These are phyloP conservation scores for Latrodectus hesperus DNA, from an alignment of 2,888 invertebrate species.

Conservation along the genomic window DNA sequence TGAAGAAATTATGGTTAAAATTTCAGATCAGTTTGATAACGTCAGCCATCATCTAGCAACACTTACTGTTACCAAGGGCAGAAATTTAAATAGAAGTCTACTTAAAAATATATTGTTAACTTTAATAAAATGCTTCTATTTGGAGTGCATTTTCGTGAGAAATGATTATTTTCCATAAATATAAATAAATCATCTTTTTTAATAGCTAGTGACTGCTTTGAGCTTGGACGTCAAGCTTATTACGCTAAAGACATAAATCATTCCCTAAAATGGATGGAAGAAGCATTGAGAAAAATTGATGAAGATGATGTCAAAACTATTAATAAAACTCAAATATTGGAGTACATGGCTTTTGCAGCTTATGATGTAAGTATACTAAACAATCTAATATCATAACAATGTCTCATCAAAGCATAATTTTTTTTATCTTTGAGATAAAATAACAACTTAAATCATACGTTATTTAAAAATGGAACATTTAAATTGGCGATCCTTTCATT, in stretches of 20 bases:
- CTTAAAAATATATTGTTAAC: not conserved
- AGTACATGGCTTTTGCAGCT: slow-evolving; percentile 94
- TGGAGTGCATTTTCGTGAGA: not conserved
- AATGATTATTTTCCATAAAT: too few relatives aligned
- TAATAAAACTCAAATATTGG: slow-evolving; percentile 87
- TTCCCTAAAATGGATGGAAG: slow-evolving; percentile 95
- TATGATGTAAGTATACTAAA: slow-evolving; percentile 82
- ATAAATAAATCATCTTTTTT: not conserved
- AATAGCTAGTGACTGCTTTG: slow-evolving; percentile 92
- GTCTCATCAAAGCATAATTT: not conserved
- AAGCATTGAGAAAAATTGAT: slow-evolving; percentile 85
- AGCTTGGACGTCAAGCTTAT: slow-evolving; percentile 93
- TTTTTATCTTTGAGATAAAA: not conserved
- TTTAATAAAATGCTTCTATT: not conserved
- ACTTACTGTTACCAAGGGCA: not conserved
- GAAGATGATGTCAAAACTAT: slow-evolving; percentile 80
- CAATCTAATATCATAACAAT: not conserved
- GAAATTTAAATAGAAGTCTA: not conserved
- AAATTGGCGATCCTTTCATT: too few relatives aligned
- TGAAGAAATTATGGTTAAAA: too few relatives aligned
- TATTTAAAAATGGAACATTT: too few relatives aligned
- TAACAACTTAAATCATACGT: too few relatives aligned
- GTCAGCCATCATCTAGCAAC: too few relatives aligned
- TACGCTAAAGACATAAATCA: slow-evolving; percentile 93
- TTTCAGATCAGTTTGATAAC: too few relatives aligned